phyloP scores from a whole-genome alignment of 2,888 invertebrate genomes.

The Phrixothrix hirtus region DNA sequence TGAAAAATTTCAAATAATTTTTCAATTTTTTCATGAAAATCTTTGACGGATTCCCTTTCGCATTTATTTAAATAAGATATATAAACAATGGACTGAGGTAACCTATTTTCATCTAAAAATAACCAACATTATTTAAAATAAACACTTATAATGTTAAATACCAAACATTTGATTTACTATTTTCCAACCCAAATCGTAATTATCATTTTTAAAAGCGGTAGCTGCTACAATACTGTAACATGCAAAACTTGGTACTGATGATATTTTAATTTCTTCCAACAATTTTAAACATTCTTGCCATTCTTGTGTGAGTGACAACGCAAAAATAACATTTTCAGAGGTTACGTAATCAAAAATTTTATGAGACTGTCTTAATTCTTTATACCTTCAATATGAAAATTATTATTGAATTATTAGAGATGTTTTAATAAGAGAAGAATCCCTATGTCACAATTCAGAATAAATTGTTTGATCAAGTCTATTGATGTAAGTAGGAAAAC shows the following conservation, averaged over 20 bases:
- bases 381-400: conserved; percentile 47
- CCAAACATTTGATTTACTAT: conserved; percentile 6
- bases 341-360: conserved; percentile 64
- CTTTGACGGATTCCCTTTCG: conserved; percentile 14
- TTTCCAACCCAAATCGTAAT: conserved; percentile 62
- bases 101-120: conserved; percentile 36
- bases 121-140: no score
- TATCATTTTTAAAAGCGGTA: conserved; percentile 64
- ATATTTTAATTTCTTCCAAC: conserved; percentile 62
- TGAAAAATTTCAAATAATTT: conserved; percentile 63
- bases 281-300: conserved; percentile 68
- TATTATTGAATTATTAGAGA: no score
- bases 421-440: no score
- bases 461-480: no score
- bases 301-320: conserved; percentile 64
- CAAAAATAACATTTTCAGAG: conserved; percentile 64
- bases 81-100: conserved; percentile 34
- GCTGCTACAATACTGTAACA: conserved; percentile 61
- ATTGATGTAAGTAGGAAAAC: no score
- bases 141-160: no score
- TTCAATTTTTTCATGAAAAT: conserved; percentile 55
- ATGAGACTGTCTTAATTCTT: conserved; percentile 58
- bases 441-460: no score
- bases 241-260: conserved; percentile 55
- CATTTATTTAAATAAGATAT: conserved; percentile 33